Conservation (phyloP, 2,888 invertebrate species). For the Lucinisca nassula region DNA sequence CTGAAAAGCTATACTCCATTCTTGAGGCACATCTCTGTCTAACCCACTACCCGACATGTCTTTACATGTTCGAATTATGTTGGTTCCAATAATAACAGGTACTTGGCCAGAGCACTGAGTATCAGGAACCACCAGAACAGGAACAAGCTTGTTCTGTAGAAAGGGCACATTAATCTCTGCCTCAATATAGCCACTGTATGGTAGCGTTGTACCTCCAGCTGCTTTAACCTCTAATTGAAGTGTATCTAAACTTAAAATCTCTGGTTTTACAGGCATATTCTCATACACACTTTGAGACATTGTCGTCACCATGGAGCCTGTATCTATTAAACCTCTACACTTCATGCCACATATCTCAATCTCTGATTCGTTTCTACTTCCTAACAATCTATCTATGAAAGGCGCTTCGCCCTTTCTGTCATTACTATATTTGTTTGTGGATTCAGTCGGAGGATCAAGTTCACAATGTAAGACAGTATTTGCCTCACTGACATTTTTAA, state of each 20-base stretch:
- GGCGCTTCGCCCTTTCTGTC: neutral
- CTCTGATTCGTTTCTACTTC: neutral
- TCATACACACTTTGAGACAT: neutral
- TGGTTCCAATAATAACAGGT: neutral
- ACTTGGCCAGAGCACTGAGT: neutral
- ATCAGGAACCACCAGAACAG: neutral
- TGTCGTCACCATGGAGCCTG: neutral
- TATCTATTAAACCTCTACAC: neutral
- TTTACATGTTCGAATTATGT: neutral
- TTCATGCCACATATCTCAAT: neutral
- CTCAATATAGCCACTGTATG: neutral
- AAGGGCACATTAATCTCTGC: neutral
- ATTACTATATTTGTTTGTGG: too few relatives aligned
- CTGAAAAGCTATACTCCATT: neutral
- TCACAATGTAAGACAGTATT: too few relatives aligned
- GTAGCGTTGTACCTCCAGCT: neutral
- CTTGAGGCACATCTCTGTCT: neutral
- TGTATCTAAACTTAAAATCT: neutral
- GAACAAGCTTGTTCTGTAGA: neutral
- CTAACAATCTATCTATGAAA: neutral
- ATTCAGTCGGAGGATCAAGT: too few relatives aligned
- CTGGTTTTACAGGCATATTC: neutral
- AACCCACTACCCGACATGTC: neutral
- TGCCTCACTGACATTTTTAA: too few relatives aligned
- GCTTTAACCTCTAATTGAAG: neutral